Conservation (phyloP, 1,140 invertebrate species). For the Lerema accius region DNA sequence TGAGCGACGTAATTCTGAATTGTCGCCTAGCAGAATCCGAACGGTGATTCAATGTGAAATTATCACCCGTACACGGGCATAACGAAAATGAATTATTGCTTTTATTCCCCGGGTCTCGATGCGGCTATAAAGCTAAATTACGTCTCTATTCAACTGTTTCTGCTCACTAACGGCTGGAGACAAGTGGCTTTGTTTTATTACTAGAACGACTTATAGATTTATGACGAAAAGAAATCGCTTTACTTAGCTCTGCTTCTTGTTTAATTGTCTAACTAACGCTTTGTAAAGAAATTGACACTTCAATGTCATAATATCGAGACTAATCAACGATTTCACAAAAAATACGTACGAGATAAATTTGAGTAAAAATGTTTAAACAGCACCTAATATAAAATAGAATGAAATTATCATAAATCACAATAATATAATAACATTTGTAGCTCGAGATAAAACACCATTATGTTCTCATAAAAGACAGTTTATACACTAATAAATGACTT, state of each 20-base stretch:
- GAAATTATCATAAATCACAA: conserved; percentile 28
- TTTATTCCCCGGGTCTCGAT: conserved; percentile 58
- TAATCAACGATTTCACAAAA: neutral
- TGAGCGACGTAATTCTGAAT: conserved; percentile 76
- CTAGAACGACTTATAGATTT: conserved; percentile 4
- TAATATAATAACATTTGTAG: conserved; percentile 35
- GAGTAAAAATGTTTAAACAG: neutral
- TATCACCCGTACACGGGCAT: conserved; percentile 77
- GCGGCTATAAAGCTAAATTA: conserved; percentile 53
- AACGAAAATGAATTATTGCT: conserved; percentile 81
- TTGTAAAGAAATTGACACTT: neutral
- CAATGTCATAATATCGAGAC: neutral
- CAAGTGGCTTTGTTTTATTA: conserved; percentile 26
- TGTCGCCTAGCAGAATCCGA: conserved; percentile 63
- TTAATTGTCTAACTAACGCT: too few species aligned
- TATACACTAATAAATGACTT: conserved; percentile 69
- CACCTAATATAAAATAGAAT: conserved; percentile 8
- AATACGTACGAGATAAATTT: neutral
- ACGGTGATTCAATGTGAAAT: conserved; percentile 70
- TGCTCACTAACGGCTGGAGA: conserved; percentile 9
- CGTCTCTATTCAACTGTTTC: conserved; percentile 43
- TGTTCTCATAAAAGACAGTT: conserved; percentile 61
- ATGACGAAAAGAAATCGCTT: conserved; percentile 2
- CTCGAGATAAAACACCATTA: conserved; percentile 56
- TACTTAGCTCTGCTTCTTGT: neutral